Percentiles rank a stretch among this genome's conserved stretches.
Conservation (phyloP, 2,797 vertebrate species). For the Falco berigora region DNA sequence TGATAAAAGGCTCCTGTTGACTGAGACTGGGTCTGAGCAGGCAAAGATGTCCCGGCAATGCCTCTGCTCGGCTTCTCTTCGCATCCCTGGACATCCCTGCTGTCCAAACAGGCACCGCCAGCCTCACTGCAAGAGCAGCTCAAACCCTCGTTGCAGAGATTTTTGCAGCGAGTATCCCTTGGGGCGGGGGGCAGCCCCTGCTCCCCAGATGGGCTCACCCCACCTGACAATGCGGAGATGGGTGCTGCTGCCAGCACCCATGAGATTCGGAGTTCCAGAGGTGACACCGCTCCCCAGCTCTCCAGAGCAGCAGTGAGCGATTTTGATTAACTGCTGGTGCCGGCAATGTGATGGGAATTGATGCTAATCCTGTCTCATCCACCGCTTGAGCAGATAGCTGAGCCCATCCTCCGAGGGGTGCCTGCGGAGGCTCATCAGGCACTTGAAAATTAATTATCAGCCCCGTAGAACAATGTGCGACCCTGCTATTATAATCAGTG, state of each 20-base stretch:
- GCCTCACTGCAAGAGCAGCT: neutral
- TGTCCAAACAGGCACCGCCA: neutral
- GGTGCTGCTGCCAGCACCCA: neutral
- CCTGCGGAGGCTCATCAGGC: neutral
- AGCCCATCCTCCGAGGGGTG: neutral
- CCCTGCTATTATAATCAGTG: slow-evolving; percentile 50
- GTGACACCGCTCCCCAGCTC: neutral
- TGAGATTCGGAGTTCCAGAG: neutral
- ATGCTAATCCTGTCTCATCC: neutral
- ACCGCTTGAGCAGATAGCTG: neutral
- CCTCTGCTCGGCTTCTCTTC: neutral
- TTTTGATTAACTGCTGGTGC: neutral
- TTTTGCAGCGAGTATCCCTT: neutral
- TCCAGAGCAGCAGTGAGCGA: neutral
- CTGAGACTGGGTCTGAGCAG: neutral
- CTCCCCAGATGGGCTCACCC: neutral
- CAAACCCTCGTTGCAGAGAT: neutral
- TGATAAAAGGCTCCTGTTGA: neutral
- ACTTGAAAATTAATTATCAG: slow-evolving; percentile 64
- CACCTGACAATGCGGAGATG: neutral
- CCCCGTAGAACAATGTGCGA: neutral
- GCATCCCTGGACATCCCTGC: neutral
- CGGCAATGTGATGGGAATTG: neutral
- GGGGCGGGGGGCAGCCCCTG: rapidly evolving
- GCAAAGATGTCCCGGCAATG: neutral